Evolutionary conservation across 2,888 invertebrate species (phyloP), one percentile per base, ranked within the genome.

Genomic region (Apodemia duryi): DNA sequence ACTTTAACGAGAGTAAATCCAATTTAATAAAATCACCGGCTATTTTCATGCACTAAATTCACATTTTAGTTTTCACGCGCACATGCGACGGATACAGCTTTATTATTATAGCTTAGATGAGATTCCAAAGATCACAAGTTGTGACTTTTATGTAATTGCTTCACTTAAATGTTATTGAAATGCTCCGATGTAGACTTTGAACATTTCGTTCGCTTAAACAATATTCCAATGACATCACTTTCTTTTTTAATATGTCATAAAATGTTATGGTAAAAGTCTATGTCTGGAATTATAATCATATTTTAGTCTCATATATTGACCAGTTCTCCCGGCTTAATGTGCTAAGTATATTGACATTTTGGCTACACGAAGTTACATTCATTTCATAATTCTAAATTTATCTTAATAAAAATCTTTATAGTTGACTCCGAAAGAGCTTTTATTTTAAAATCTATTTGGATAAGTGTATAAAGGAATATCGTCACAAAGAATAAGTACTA

Each of bases 21-120:
- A 54, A 28, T 54, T 54, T 54, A 9, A 54, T 54, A 54, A 54
- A 54, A 54, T 54, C 54, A 54, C 54, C 29, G 54, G 29, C 54
- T 54, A 54, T 54, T 54, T 54, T 64, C 64, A 43, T 61, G 49
- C 35, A 38, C 35, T 80, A 66, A 66, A 80, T 80, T 73, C 73
- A 70, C 74, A 71, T 80, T 85, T 79, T 77, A 81, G 83, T 88
- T 87, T 85, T 84, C 72, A 43, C 43, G 73, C 81, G 80, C 81
- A 83, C 78, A 73, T 76, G 74, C 80, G 78, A 80, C 84, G 80
- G 84, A 85, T 86, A 84, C 79, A 83, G 74, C 81, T 86, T 85
- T 85, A 87, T 80, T 83, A 80, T 82, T 80, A 84, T 81, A 73
- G 74, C 75, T 74, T 69, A 75, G 80, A 86, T 82, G 81, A 78